Percentiles rank a stretch among this genome's conserved stretches.
Evolutionary conservation across 2,888 invertebrate species (phyloP).

Genomic region (Dorcus parallelipipedus): DNA sequence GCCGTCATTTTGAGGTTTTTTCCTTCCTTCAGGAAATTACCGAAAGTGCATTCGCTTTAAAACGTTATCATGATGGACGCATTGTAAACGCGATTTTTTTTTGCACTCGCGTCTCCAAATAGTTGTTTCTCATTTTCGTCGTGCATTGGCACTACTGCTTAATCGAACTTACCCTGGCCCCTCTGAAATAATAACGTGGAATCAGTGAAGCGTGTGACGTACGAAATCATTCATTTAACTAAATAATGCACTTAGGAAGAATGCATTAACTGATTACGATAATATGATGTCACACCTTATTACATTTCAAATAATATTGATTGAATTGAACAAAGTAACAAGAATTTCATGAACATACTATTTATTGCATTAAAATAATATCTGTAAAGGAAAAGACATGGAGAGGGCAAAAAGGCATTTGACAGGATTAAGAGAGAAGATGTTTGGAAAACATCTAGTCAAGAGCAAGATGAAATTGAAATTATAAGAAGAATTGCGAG

Average conservation of each 20-base stretch:
- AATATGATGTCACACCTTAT: constrained; percentile 27
- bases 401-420: too few relatives aligned
- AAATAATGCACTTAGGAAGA: constrained; percentile 40
- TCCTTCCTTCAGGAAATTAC: constrained; percentile 32
- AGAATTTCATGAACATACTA: too few relatives aligned
- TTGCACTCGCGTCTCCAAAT: background rate
- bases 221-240: constrained; percentile 34
- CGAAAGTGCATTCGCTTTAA: constrained; percentile 33
- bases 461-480: too few relatives aligned
- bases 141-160: background rate
- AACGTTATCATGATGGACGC: constrained; percentile 4
- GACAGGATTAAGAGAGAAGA: too few relatives aligned
- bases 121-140: too few relatives aligned
- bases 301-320: constrained; percentile 21
- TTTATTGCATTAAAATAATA: too few relatives aligned
- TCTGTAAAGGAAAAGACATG: too few relatives aligned
- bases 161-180: background rate
- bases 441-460: too few relatives aligned
- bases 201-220: constrained; percentile 32
- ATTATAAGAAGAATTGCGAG: too few relatives aligned
- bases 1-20: constrained; percentile 41
- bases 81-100: background rate
- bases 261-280: constrained; percentile 41
- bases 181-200: constrained; percentile 26
- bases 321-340: background rate